Evolutionary conservation across 2,113 vertebrate genomes (phyloP), one percentile per base, ranked within the genome.

Genomic region (Heterocephalus glaber): DNA sequence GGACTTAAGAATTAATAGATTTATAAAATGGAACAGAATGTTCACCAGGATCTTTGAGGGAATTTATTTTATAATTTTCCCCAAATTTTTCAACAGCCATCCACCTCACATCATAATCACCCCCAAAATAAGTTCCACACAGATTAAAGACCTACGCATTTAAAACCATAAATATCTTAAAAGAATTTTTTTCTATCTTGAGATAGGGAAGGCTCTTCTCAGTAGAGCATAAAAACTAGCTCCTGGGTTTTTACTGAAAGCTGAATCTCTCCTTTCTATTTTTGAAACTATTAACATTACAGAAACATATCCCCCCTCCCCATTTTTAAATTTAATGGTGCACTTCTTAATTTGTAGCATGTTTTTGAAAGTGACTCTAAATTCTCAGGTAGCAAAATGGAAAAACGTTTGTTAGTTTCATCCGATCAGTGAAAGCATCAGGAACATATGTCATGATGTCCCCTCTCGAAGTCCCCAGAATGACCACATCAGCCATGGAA

Each of bases 381-480:
- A 90, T 16, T 88, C 52, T 92, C 47, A 72, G 72, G 68, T 54
- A 83, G 30, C 35, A 72, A 95, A 77, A 82, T 72, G 72, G 93
- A 97, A 97, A 95, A 95, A 63, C 61, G 41, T 28, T 92, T 82
- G 88, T 61, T 70, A 65, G 54, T 58, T 88, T 79, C 41, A 90
- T 77, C 49, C 91, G 28, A 92, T 9, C 41, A 44, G 24, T 0
- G 52, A 96, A 84, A 97, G 93, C 22, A 91, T 82, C 35, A 89
- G 47, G 86, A 94, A 92, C 60, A 85, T 82, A 87, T 10, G 87
- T 30, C 90, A n/a, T 54, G 83, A 90, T 63, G 44, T 68, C 81
- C 44, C 49, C 2, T 20, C 41, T n/a, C 84, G 2, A 63, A 19
- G 86, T 56, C 17, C 83, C 88, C 26, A 60, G 54, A 96, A 92